Evolutionary conservation across 2,113 vertebrate genomes (phyloP), one percentile per base, ranked within the genome.

Genomic region (Phaethornis superciliosus): DNA sequence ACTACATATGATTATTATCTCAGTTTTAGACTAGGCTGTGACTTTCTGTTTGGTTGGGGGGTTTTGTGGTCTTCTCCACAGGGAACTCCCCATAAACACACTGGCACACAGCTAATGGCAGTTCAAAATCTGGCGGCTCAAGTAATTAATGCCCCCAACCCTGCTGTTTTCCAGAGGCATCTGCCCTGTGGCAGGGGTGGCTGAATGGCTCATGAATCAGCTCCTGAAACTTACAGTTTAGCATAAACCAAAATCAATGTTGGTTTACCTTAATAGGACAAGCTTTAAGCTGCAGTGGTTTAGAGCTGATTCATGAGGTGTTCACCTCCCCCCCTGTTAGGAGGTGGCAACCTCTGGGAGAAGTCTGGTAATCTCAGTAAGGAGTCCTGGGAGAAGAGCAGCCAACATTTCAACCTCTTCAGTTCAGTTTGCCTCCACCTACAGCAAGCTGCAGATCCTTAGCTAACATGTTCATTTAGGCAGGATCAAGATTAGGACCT

Each of bases 201-300:
- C 71, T 33, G 26, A 62, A 67, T 7, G 33, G 82, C 67, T 91
- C 7, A 2, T 49, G 42, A 77, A 85, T 85, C 6, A 6, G 59
- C 75, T 85, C 59, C 71, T 90, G 55, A 88, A 52, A 51, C 42
- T 88, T 83, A 21, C 49, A 51, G 82, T 88, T 91, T 84, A 93
- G 68, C 80, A 78, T 51, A 88, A 88, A 91, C 92, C 82, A 95
- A 75, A 96, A 93, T 95, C 94, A 92, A 92, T 96, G 82, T 40
- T 88, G 94, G 88, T 95, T 95, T 96, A 65, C 90, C 79, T 88
- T 85, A 95, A 95, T 8, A 91, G 88, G 59, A 68, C 63, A 59
- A 9, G 42, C 60, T 92, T 32, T 67, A 93, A 88, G 12, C 52
- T 88, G 75, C 8, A 2, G 85, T 88, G 82, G 60, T 92, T 96